These are phyloP conservation scores for Gallinago stenura DNA, from an alignment of 2,797 vertebrate species.

Conservation along the genomic window DNA sequence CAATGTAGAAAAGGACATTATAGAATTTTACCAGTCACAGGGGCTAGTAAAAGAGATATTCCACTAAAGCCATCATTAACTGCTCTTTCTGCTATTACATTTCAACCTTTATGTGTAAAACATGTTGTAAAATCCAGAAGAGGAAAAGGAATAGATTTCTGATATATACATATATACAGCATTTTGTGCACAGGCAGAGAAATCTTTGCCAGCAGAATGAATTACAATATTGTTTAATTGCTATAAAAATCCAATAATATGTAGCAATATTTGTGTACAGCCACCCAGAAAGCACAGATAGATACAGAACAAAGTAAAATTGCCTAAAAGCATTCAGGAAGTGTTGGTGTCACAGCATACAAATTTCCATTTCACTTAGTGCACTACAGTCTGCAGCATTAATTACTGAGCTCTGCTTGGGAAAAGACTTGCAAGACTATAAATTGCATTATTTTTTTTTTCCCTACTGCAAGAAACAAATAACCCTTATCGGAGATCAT, in stretches of 20 bases:
- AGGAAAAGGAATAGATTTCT: neutral
- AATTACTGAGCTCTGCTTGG: neutral
- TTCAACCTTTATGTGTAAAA: neutral
- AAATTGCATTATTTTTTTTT: neutral
- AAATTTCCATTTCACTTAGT: neutral
- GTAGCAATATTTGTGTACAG: neutral
- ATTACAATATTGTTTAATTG: neutral
- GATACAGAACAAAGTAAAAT: neutral
- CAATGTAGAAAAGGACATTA: neutral
- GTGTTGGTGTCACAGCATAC: neutral
- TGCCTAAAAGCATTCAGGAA: neutral
- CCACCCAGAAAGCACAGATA: neutral
- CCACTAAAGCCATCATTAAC: neutral
- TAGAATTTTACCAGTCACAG: neutral
- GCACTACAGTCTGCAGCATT: neutral
- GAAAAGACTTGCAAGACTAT: slow-evolving; percentile 23
- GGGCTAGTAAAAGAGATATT: neutral
- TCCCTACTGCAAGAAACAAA: slow-evolving; percentile 11
- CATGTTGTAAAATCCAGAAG: neutral
- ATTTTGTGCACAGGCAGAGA: neutral
- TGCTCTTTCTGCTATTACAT: neutral
- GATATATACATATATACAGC: neutral
- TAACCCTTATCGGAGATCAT: slow-evolving; percentile 10
- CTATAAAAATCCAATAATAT: neutral
- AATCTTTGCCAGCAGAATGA: neutral